Evolutionary conservation across 2,888 invertebrate species (phyloP).

Genomic region (Lepidochrysops patricia): DNA sequence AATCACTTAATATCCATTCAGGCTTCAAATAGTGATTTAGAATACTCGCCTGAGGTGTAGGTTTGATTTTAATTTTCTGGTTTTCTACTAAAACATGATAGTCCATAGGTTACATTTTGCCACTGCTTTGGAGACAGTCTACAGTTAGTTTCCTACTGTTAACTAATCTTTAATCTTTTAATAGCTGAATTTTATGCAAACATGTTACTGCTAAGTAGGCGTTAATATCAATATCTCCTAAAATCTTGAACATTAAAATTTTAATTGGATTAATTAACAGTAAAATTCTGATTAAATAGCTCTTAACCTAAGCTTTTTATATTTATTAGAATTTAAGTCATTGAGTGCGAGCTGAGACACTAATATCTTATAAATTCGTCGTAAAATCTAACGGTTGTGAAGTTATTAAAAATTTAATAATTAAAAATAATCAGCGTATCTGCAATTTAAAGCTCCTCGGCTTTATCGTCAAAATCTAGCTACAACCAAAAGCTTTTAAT

Average conservation of each 20-base stretch:
- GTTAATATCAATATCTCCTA: not conserved
- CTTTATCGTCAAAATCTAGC: too few relatives aligned
- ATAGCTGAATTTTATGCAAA: not conserved
- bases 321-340: not conserved
- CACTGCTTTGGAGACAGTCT: not conserved
- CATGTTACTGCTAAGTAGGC: not conserved
- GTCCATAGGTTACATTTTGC: too few relatives aligned
- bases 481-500: too few relatives aligned
- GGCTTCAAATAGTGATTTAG: too few relatives aligned
- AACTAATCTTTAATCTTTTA: not conserved
- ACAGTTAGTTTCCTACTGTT: not conserved
- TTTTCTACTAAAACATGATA: too few relatives aligned
- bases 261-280: not conserved
- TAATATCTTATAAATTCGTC: not conserved
- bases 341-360: not conserved
- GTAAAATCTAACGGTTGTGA: not conserved
- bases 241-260: not conserved
- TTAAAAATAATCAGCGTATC: not conserved
- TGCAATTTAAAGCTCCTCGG: not conserved
- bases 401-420: not conserved
- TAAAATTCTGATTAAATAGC: not conserved
- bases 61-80: too few relatives aligned
- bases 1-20: too few relatives aligned
- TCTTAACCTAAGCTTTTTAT: not conserved
- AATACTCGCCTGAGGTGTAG: too few relatives aligned